A percentile compares a stretch with the other conserved stretches of the same genome.
Conservation (phyloP, 92 coral and sea anemone species). For the Diadumene lineata region DNA sequence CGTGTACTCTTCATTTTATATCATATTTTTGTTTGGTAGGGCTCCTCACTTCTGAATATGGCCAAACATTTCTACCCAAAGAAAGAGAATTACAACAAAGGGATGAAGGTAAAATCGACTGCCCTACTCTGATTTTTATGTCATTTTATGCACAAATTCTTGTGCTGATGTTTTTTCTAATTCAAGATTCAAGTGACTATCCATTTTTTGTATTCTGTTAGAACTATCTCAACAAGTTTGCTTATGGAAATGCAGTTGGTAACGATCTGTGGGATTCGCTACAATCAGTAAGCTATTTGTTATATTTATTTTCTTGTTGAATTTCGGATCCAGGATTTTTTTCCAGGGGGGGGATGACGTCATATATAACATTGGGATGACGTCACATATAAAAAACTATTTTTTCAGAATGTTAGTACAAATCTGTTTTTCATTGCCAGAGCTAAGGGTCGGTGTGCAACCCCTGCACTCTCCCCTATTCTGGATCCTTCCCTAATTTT, state of each 20-base stretch:
- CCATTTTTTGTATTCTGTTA: conserved; percentile 16
- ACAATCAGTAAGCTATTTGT: conserved; percentile 46
- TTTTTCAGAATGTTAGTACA: no score
- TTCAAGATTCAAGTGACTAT: no score
- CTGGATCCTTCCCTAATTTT: no score
- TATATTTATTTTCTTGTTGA: no score
- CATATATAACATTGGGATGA: no score
- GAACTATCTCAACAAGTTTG: conserved; percentile 66
- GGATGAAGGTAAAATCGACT: conserved; percentile 57
- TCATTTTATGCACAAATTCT: not conserved
- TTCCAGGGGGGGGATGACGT: no score
- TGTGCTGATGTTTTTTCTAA: no score
- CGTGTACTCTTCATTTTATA: not conserved
- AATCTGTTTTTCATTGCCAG: no score
- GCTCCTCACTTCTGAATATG: conserved; percentile 81
- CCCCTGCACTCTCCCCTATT: no score
- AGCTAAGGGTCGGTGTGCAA: no score
- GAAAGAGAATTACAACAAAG: conserved; percentile 46
- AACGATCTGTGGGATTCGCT: conserved; percentile 92
- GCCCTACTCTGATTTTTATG: not conserved
- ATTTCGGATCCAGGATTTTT: no score
- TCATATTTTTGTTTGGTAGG: conserved; percentile 43
- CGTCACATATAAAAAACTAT: not conserved
- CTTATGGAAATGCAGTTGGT: conserved; percentile 71
- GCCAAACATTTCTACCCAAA: conserved; percentile 49